Base-by-base conservation (phyloP, 2,113 vertebrate species). In the Sceloporus undulatus region DNA sequence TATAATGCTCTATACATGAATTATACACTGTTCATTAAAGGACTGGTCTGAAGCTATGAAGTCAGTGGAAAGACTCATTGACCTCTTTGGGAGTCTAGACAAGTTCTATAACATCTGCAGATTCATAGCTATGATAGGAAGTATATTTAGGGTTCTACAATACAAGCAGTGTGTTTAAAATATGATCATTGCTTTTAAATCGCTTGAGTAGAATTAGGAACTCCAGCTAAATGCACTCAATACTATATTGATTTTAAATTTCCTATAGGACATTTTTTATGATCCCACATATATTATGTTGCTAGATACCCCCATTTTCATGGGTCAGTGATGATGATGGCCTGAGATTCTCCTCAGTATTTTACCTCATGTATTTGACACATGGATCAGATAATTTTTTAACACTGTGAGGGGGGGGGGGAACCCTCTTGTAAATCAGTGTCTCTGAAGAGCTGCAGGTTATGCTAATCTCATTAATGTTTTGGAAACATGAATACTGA, bases 161-260 rank as follows among this genome's bases (percentile, higher is more conserved):
- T 78, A 6, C 74, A 85, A 85, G 83, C 34, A 74, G 52, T 62
- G 54, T 54, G 68, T 88, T 83, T 56, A 84, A 78, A 88, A 84
- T 88, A 84, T 25, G 75, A 86, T 86, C 78, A 87, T 77, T 84
- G 78, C 65, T 86, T 84, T 68, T 80, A 84, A 65, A 84, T 80
- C 21, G 38, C 29, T 78, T 29, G 19, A 81, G 40, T 54, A 56
- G 71, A 85, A 78, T 87, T 40, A 68, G 52, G 52, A 74, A 62
- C 16, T 81, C 5, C 48, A 86, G 29, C 23, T 91, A 56, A 81
- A 89, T 16, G 85, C n/a, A 76, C 83, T 92, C 85, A 59, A 3
- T 92, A 19, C 1, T 81, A 88, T 92, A 93, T 79, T 95, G 87
- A 90, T 91, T 91, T 90, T 90, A 86, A 90, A 92, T 14, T 11